phyloP scores from a whole-genome alignment of 92 coral and sea anemone genomes.

The Nematostella vectensis region DNA sequence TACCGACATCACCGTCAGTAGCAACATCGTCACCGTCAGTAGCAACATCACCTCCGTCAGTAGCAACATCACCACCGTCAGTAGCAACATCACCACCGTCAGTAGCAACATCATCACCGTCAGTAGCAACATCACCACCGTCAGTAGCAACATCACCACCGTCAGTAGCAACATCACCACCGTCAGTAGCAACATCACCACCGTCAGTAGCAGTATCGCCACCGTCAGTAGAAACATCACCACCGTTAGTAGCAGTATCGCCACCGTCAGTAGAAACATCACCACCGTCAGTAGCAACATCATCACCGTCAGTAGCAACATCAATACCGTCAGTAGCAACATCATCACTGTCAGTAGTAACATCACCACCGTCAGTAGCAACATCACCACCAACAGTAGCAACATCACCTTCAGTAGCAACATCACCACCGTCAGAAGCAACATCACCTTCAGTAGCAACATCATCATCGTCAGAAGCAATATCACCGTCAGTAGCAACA shows the following conservation, averaged over 20 bases:
- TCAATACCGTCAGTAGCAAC: not conserved
- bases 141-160: not conserved
- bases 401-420: too few species aligned
- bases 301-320: not conserved
- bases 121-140: not conserved
- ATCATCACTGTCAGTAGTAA: not conserved
- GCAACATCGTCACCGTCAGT: not conserved
- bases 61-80: not conserved
- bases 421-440: not conserved
- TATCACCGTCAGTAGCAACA: not conserved
- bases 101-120: not conserved
- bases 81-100: not conserved
- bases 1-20: not conserved
- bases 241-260: not conserved
- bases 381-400: not conserved
- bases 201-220: not conserved
- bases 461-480: not conserved
- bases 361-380: not conserved
- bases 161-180: not conserved
- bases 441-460: not conserved
- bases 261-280: not conserved
- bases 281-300: not conserved
- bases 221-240: not conserved
- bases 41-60: not conserved
- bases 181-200: not conserved